phyloP scores from a whole-genome alignment of 1,140 invertebrate genomes.

The Ceratosolen solmsi region DNA sequence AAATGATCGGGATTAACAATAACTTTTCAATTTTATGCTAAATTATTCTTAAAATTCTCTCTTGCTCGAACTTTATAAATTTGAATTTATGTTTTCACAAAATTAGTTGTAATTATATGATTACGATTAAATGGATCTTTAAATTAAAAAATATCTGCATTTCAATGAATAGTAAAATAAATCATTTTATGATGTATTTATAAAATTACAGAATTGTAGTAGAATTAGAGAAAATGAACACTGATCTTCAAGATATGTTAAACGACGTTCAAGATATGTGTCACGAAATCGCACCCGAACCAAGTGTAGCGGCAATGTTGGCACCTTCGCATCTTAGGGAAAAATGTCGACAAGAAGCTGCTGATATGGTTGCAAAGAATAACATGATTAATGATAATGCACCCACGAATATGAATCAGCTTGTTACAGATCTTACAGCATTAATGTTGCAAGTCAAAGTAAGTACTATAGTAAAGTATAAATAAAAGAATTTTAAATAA shows the following conservation, averaged over 20 bases:
- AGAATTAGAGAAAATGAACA: constrained; percentile 93
- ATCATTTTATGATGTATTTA: constrained; percentile 16
- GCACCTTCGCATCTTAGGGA: constrained; percentile 90
- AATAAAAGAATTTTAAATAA: background rate
- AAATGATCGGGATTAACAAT: too few relatives aligned
- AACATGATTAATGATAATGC: constrained; percentile 77
- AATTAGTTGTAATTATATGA: too few relatives aligned
- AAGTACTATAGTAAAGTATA: constrained; percentile 51
- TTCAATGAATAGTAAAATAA: constrained; percentile 5
- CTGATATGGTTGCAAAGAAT: constrained; percentile 85
- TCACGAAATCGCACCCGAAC: constrained; percentile 90
- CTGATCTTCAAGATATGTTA: constrained; percentile 88
- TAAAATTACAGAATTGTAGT: constrained; percentile 79
- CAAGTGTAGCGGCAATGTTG: constrained; percentile 89
- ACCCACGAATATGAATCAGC: constrained; percentile 79
- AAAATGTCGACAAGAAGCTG: constrained; percentile 88
- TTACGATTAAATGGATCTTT: too few relatives aligned
- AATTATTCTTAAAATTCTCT: too few relatives aligned
- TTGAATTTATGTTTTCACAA: too few relatives aligned
- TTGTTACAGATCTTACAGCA: constrained; percentile 91
- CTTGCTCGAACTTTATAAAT: too few relatives aligned
- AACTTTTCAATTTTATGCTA: too few relatives aligned
- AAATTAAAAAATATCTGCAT: background rate
- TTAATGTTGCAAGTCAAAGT: constrained; percentile 94
- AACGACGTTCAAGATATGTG: constrained; percentile 89